Percentiles rank a stretch among this genome's conserved stretches.
Conservation (phyloP, 2,888 invertebrate species). For the Branchipolynoe longqiensis region DNA sequence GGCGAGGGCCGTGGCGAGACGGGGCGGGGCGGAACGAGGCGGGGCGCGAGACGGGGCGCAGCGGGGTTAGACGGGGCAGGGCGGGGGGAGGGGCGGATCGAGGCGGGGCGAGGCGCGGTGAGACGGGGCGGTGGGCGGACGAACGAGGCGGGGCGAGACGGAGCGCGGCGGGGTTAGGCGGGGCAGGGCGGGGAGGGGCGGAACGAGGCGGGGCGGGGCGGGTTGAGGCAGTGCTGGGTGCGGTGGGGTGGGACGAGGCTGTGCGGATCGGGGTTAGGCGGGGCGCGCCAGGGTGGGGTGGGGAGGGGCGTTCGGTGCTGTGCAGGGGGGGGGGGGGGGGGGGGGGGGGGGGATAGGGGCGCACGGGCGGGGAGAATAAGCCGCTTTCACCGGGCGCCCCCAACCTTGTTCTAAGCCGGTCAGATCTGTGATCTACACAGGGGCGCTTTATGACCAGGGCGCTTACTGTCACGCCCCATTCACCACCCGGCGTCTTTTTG, state of each 20-base stretch:
- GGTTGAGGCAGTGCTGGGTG: neutral
- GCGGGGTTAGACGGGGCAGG: neutral
- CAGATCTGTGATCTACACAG: constrained; percentile 40
- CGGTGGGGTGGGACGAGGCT: neutral
- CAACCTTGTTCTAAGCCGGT: constrained; percentile 24
- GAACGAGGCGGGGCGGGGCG: neutral
- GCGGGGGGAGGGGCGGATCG: neutral
- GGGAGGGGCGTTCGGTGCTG: neutral
- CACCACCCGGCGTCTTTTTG: neutral
- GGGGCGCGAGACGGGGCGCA: neutral
- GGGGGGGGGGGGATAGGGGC: neutral
- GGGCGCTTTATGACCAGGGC: constrained; percentile 32
- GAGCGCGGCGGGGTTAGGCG: neutral
- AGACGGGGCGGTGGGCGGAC: neutral
- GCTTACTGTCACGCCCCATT: neutral
- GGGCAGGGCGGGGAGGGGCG: neutral
- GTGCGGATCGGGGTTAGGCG: neutral
- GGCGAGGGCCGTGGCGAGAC: too few species aligned
- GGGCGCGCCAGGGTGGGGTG: neutral
- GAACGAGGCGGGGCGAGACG: neutral
- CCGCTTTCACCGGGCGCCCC: neutral
- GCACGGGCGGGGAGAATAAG: neutral
- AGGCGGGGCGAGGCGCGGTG: too few species aligned
- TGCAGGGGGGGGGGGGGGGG: neutral
- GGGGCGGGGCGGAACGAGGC: neutral